A percentile compares a stretch with the other conserved stretches of the same genome.
These are phyloP conservation scores for Drosophila repleta DNA, from an alignment of 1,140 invertebrate species.

Conservation along the genomic window DNA sequence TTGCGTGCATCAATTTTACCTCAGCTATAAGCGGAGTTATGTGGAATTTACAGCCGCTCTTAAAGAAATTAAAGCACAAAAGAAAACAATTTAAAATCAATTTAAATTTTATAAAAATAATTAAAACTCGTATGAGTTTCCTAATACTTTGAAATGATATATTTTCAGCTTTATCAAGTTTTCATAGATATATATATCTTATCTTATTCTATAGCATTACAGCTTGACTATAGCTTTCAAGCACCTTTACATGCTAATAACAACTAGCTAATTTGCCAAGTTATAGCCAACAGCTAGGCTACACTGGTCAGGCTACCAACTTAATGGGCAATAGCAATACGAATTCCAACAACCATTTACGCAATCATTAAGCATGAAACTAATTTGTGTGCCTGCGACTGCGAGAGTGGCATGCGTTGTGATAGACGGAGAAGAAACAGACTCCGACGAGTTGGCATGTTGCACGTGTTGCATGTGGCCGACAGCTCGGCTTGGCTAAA, in stretches of 20 bases:
- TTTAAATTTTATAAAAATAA: not conserved
- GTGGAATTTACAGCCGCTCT: not conserved
- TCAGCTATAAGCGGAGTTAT: not conserved
- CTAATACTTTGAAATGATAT: not conserved
- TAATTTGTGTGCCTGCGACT: slow-evolving; percentile 78
- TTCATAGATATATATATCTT: not conserved
- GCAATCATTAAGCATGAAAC: slow-evolving; percentile 79
- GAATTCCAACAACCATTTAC: slow-evolving; percentile 79
- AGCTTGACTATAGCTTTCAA: slow-evolving; percentile 29
- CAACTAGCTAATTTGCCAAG: slow-evolving; percentile 46
- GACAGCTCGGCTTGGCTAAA: slow-evolving; percentile 28
- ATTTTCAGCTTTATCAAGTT: not conserved
- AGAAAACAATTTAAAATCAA: no score
- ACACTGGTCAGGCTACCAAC: slow-evolving; percentile 30
- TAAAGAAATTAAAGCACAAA: not conserved
- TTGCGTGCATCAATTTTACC: slow-evolving; percentile 27
- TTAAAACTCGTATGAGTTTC: not conserved
- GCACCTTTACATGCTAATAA: slow-evolving; percentile 43
- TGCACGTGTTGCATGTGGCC: slow-evolving; percentile 53
- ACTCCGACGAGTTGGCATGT: slow-evolving; percentile 50
- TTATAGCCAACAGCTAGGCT: slow-evolving; percentile 19
- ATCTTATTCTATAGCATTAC: slow-evolving; percentile 1
- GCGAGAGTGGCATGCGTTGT: slow-evolving; percentile 49
- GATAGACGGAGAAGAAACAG: slow-evolving; percentile 23
- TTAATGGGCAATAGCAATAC: slow-evolving; percentile 71